Evolutionary conservation across 2,797 vertebrate genomes (phyloP), one percentile per base, ranked within the genome.

Genomic region (Coreius guichenoti): DNA sequence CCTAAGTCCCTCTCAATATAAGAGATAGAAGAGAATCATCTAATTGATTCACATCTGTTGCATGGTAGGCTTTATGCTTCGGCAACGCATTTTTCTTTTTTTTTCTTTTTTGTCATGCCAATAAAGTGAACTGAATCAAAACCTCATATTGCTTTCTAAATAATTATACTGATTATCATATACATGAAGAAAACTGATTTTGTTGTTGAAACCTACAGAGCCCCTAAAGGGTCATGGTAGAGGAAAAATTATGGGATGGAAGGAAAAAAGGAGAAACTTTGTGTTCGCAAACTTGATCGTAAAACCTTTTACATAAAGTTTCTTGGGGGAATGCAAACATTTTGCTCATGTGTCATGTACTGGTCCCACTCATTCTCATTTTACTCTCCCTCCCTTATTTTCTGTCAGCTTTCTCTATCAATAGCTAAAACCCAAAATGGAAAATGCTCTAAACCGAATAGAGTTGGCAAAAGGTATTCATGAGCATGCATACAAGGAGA

Each of bases 401-500:
- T 26, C n/a, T 29, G 23, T 65, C n/a, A 63, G 61, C 33, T 79
- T 54, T 56, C 7, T 43, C 36, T 63, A 39, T 78, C 14, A 79
- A 21, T 29, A 43, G 8, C 54, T 43, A 65, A 79, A 79, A 47
- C 36, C 8, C n/a, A 4, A 63, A 65, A 63, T 65, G n/a, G 14
- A 36, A 77, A 14, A 33, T 16, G 8, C 26, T 31, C 70, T 74
- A 17, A 58, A 54, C 23, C 29, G 76, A 45, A n/a, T 29, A 19
- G 31, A 63, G 56, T 45, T 65, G 58, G 23, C 5, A 29, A 79
- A 29, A 26, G 26, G 21, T 61, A 79, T 80, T 80, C 43, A 33
- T 77, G 54, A 13, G 4, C 26, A 31, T 61, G 54, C 54, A 78
- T 78, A 36, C 36, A 78, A 26, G 56, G 56, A 78, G 61, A 80